Evolutionary conservation across 2,113 vertebrate genomes (phyloP), one percentile per base, ranked within the genome.

Genomic region (Pluvianellus socialis): DNA sequence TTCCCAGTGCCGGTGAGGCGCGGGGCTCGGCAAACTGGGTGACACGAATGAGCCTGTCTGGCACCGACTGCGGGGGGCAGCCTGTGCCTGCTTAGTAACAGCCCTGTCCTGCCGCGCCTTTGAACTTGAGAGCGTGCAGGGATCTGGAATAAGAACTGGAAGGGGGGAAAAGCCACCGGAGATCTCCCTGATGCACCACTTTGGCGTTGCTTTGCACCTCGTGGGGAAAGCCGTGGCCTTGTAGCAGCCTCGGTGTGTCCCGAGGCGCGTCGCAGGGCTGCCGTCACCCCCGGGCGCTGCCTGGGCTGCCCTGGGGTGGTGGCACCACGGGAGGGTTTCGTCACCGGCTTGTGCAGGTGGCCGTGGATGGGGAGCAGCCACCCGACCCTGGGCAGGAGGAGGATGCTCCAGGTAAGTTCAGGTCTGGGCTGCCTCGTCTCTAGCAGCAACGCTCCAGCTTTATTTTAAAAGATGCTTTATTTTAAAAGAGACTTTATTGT

Each of bases 41-140:
- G 4, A 12, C 1, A 23, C 0, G 40, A 6, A 1, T 32, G 7
- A 52, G 21, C 26, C 27, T 17, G 23, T 1, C 49, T 50, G 59
- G 7, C 27, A 2, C 38, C 7, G 8, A 19, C 24, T 32, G 7
- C 22, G 49, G 49, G 49, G 13, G 22, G 49, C 49, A 12, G 49
- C 2, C 0, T 4, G 28, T 49, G 56, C 28, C 28, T 3, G 2
- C 24, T 28, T 33, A 6, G 4, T 5, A 30, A 58, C n/a, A 45
- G 45, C 2, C 5, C 8, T 13, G 27, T 52, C 26, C 52, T 15
- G 24, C n/a, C 12, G 21, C 3, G 10, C 66, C 40, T 32, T 38
- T 26, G 30, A 24, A 20, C 15, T 8, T 22, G 17, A 21, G 28
- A 63, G 32, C 1, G 0, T 7, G 53, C 11, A 20, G 53, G 27